A percentile compares a stretch with the other conserved stretches of the same genome.
Evolutionary conservation across 2,888 invertebrate genomes (phyloP).

Genomic region (Drosophila percnosoma): DNA sequence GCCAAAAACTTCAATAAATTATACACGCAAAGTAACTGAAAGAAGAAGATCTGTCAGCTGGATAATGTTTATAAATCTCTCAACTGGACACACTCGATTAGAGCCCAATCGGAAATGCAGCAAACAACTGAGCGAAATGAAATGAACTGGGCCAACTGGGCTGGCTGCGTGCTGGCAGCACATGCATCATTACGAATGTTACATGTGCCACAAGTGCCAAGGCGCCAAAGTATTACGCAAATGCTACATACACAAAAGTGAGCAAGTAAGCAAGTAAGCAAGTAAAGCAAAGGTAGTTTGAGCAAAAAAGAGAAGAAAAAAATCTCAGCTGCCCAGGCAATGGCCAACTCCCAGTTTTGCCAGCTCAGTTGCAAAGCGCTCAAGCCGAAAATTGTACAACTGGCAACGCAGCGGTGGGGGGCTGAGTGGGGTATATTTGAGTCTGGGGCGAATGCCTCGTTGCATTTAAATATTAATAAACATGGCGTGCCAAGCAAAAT

Average conservation of each 20-base stretch:
- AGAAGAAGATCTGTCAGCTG: not conserved
- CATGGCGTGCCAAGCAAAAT: slow-evolving; percentile 77
- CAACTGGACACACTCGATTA: slow-evolving; percentile 42
- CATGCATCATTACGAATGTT: slow-evolving; percentile 75
- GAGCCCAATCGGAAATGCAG: slow-evolving; percentile 36
- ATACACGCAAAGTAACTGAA: not conserved
- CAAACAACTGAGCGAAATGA: slow-evolving; percentile 34
- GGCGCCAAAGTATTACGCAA: slow-evolving; percentile 71
- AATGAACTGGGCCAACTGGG: slow-evolving; percentile 41
- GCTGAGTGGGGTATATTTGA: slow-evolving; percentile 19
- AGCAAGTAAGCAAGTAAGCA: too few species aligned
- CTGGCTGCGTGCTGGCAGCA: slow-evolving; percentile 56
- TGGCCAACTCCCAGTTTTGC: slow-evolving; percentile 39
- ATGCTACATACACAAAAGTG: slow-evolving; percentile 11
- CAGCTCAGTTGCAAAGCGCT: slow-evolving; percentile 54
- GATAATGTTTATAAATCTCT: slow-evolving; percentile 33
- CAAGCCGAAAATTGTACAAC: slow-evolving; percentile 75
- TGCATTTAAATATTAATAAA: slow-evolving; percentile 82
- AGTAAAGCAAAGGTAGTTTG: not conserved
- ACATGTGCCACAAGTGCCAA: slow-evolving; percentile 49
- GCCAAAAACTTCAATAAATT: not conserved
- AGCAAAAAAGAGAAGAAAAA: slow-evolving; percentile 8
- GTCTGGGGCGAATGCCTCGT: slow-evolving; percentile 72
- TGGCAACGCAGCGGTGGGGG: slow-evolving; percentile 11
- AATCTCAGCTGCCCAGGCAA: slow-evolving; percentile 3